Evolutionary conservation across 2,797 vertebrate genomes (phyloP).

Genomic region (Heterohyrax brucei): DNA sequence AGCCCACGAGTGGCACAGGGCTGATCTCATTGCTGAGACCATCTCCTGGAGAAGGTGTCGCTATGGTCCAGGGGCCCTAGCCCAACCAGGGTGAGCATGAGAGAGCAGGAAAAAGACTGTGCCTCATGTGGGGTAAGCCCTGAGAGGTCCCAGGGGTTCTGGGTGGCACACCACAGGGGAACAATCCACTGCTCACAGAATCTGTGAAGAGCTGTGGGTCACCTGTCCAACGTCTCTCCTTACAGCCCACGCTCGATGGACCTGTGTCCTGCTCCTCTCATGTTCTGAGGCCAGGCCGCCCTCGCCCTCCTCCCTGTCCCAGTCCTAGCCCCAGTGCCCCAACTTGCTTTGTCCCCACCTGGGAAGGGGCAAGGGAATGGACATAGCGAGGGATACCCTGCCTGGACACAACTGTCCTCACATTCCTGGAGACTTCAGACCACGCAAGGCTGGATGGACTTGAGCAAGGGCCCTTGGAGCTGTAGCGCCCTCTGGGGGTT

Average conservation of each 20-base stretch:
- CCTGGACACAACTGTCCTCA: not conserved
- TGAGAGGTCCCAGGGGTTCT: not conserved
- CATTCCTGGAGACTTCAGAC: slow-evolving; percentile 65
- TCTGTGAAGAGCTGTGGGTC: not conserved
- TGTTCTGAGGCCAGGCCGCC: not conserved
- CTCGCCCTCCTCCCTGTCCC: not conserved
- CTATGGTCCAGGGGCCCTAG: not conserved
- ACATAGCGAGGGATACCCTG: accelerated
- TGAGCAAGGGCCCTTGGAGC: not conserved
- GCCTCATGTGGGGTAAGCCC: not conserved
- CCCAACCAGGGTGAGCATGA: accelerated
- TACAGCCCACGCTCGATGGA: not conserved
- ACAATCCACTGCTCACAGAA: accelerated
- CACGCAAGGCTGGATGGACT: not conserved
- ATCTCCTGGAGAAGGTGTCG: not conserved
- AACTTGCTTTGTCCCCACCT: not conserved
- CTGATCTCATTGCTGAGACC: not conserved
- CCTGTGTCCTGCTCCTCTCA: accelerated
- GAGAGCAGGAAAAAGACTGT: accelerated
- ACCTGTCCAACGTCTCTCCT: not conserved
- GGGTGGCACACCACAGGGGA: accelerated
- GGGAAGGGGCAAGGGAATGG: not conserved
- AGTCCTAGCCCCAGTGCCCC: accelerated
- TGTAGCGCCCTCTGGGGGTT: slow-evolving; percentile 30
- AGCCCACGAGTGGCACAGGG: not conserved